These are phyloP conservation scores for Microplitis manilae DNA, from an alignment of 2,888 invertebrate species.

Conservation along the genomic window DNA sequence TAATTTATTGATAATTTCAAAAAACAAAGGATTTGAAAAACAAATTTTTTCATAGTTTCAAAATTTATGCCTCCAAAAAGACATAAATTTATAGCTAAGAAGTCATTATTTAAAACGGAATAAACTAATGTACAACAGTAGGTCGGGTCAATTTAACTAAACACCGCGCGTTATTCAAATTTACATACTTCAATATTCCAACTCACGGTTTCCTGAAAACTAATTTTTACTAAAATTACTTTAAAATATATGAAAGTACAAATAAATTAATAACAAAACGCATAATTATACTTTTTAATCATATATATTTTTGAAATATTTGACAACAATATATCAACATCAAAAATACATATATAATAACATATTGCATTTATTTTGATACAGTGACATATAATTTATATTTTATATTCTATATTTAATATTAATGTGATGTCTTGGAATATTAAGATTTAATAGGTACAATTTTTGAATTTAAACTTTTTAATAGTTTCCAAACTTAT, in stretches of 20 bases:
- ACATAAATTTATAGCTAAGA: too few relatives aligned
- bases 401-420: neutral
- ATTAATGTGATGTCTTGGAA: neutral
- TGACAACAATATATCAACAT: slow-evolving; percentile 53
- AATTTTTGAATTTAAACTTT: neutral
- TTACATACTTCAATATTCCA: too few relatives aligned
- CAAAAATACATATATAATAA: slow-evolving; percentile 55
- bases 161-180: too few relatives aligned
- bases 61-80: too few relatives aligned
- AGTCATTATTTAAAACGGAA: too few relatives aligned
- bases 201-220: too few relatives aligned
- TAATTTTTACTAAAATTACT: neutral
- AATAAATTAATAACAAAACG: neutral
- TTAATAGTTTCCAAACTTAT: neutral
- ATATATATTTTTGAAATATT: slow-evolving; percentile 14
- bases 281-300: neutral
- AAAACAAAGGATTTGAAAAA: too few relatives aligned
- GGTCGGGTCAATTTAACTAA: too few relatives aligned
- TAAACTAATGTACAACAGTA: too few relatives aligned
- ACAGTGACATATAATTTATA: neutral
- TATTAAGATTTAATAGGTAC: neutral
- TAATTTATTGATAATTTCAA: too few relatives aligned
- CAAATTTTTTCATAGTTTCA: too few relatives aligned
- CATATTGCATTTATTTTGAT: slow-evolving; percentile 43
- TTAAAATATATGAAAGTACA: neutral